Evolutionary conservation across 2,797 vertebrate species (phyloP), one percentile per base, ranked within the genome.

Genomic region (Crypturellus tataupa): DNA sequence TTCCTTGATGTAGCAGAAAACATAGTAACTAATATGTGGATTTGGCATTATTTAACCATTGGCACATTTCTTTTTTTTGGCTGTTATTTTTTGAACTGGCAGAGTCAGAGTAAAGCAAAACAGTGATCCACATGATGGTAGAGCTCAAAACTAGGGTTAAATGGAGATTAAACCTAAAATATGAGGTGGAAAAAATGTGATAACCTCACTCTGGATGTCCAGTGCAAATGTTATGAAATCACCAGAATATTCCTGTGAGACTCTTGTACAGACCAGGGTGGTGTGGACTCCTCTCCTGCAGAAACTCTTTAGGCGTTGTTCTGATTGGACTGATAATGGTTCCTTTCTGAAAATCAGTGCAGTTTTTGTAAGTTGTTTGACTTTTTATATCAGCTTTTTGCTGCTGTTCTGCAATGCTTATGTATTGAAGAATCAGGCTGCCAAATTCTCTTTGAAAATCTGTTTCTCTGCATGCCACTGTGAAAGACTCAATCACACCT

Each of bases 1-100:
- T 89, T 95, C 70, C 67, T 89, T 64, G 35, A 20, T 62, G 27
- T 37, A 70, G 64, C 67, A 85, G 55, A 82, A 87, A 93, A 59
- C 69, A 49, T 19, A 8, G 44, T 84, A 68, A 53, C 80, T 86
- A 68, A 86, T 89, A 84, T 39, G 31, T 78, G 80, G 37, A 42
- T 83, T 55, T 81, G 87, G 65, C 33, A 46, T 93, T 80, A 51
- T 65, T 93, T 92, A 93, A 87, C 89, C 77, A 51, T 10, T 33
- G 27, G 8, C 12, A 37, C 71, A 39, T 59, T 92, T 87, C 8
- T 80, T 92, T 63, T 68, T 33, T 25, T 21, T 76, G 24, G 16
- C 35, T 87, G 39, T 81, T 63, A 11, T 2, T 68, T 87, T 89
- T 51, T 89, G 59, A 73, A 51, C 31, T 2, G 0, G 4, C 8